Evolutionary conservation across 1,140 invertebrate species (phyloP), one percentile per base, ranked within the genome.

Genomic region (Drosophila athabasca): DNA sequence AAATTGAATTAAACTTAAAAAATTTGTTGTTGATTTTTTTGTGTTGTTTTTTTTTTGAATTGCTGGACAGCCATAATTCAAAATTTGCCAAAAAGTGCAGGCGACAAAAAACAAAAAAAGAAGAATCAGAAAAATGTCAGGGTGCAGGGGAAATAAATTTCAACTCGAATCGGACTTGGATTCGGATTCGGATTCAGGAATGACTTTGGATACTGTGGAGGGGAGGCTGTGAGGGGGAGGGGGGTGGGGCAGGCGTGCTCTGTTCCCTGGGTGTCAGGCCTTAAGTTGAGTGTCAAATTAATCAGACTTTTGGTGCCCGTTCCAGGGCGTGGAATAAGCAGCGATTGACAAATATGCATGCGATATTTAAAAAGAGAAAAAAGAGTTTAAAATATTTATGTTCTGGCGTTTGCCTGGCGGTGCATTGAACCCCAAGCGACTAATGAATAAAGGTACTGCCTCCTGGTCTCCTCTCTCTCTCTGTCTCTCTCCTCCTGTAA

Each of bases 251-350:
- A 9, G 31, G 35, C 11, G 35, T 39, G 31, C 31, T 11, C 8
- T 35, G 31, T 69, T 85, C 76, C 76, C 68, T 77, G 68, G 35
- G 79, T 66, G 79, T 48, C 73, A 62, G 77, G 69, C 74, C 72
- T 78, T 76, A 72, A 55, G 75, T 82, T 87, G 55, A 88, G 82
- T 87, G 82, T 87, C 82, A 87, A 88, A 87, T 87, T 87, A 87
- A 87, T 87, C 82, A 87, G 82, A 76, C 82, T 87, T 80, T 88
- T 73, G 68, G 80, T 80, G 51, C 62, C 62, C 61, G 73, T 70
- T 64, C 66, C 64, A 67, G 70, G 68, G 53, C 62, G 54, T 54
- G 58, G 54, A 62, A 59, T 46, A 29, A 35, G 31, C 43, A 79
- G 62, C 60, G 82, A 74, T 73, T 79, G 76, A 82, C 78, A 85